phyloP scores from a whole-genome alignment of 1,140 invertebrate genomes.

The Penaeus indicus region DNA sequence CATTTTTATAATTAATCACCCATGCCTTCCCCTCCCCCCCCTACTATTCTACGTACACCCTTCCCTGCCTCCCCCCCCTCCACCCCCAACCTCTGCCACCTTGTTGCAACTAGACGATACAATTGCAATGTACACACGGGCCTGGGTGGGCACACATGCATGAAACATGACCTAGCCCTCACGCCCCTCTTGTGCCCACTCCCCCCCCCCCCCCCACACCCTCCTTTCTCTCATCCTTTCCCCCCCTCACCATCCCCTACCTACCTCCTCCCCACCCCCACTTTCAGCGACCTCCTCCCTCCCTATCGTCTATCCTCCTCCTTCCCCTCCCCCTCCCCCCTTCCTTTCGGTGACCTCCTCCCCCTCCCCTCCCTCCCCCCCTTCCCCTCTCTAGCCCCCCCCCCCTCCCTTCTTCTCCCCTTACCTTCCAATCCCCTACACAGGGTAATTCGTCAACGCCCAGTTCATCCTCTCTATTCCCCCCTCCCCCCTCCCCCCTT shows the following conservation, averaged over 20 bases:
- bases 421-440: background rate
- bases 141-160: slow-evolving; percentile 14
- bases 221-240: slow-evolving; percentile 4
- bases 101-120: slow-evolving; percentile 33
- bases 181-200: background rate
- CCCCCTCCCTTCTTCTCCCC: background rate
- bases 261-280: too few species aligned
- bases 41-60: background rate
- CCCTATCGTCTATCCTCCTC: too few species aligned
- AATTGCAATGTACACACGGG: slow-evolving; percentile 45
- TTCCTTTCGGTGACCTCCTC: background rate
- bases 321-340: background rate
- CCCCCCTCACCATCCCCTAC: background rate
- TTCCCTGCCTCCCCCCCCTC: background rate
- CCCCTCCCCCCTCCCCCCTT: background rate
- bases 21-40: background rate
- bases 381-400: too few species aligned
- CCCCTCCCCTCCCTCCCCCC: background rate
- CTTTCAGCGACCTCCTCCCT: too few species aligned
- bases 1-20: background rate
- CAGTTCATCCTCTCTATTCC: background rate
- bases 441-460: background rate
- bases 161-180: slow-evolving; percentile 11
- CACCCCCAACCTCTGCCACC: slow-evolving; percentile 12
- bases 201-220: slow-evolving; percentile 5